These are phyloP conservation scores for Lasius platythorax DNA, from an alignment of 2,888 invertebrate species.

Conservation along the genomic window DNA sequence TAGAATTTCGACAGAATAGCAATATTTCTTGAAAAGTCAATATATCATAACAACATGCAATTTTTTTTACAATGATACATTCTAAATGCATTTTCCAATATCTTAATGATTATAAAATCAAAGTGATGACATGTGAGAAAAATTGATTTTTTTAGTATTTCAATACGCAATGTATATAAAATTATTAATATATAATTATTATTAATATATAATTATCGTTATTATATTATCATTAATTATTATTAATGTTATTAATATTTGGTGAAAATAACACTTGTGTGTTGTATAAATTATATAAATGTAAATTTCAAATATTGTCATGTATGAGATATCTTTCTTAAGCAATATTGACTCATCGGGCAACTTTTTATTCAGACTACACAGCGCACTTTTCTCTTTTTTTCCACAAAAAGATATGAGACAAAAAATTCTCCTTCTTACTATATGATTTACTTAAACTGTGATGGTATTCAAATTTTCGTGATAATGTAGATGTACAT, in stretches of 20 bases:
- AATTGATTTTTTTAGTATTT: conserved; percentile 15
- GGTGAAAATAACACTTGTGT: conserved; percentile 42
- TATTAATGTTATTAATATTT: conserved; percentile 49
- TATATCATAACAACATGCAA: conserved; percentile 32
- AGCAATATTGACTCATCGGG: background rate
- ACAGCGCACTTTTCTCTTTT: background rate
- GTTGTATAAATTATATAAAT: conserved; percentile 28
- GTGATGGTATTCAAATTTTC: background rate
- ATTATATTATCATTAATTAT: conserved; percentile 3
- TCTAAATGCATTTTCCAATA: conserved; percentile 32
- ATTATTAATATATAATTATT: conserved; percentile 38
- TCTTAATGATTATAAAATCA: conserved; percentile 6
- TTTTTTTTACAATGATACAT: conserved; percentile 15
- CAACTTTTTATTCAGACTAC: background rate
- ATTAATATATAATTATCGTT: conserved; percentile 24
- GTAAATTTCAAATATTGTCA: conserved; percentile 44
- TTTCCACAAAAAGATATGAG: conserved; percentile 9
- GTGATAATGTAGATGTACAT: background rate
- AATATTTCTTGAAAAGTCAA: conserved; percentile 40
- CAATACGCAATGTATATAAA: conserved; percentile 34
- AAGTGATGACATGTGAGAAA: background rate
- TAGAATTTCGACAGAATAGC: conserved; percentile 53
- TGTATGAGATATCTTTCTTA: conserved; percentile 13
- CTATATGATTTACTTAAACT: conserved; percentile 8
- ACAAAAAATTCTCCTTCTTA: conserved; percentile 3